Base-by-base conservation (phyloP, 2,888 invertebrate genomes). In the Lysandra bellargus region DNA sequence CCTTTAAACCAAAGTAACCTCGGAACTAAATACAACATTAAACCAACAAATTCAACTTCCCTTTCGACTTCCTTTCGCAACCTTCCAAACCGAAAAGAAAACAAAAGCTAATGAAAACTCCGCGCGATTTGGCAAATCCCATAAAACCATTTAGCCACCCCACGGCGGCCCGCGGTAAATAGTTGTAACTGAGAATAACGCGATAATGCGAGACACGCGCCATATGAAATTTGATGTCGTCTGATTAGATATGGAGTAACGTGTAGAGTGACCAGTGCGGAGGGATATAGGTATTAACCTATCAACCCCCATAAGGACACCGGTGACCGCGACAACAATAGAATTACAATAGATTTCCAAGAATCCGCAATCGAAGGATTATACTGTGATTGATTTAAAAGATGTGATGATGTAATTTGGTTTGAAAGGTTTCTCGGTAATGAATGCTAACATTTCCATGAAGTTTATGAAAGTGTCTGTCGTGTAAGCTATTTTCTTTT, bases 141-240 rank as follows among this genome's bases (percentile, higher is more conserved):
- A 86, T 88, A 88, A 88, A 90, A 86, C 84, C 85, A 85, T 85
- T 84, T 83, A 81, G 81, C 80, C 80, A 79, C 81, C 83, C 83
- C 82, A 83, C 83, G 83, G 83, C 89, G 85, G 89, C 37, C 57
- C 81, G 84, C 91, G 91, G 92, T 93, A 93, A 93, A 92, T 90
- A 90, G 89, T 90, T 93, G 94, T 94, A 93, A 93, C 92, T 91
- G 92, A 90, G 88, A 88, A 90, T 90, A 69, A 49, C 78, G 61
- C 79, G 79, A 92, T 94, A 93, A 93, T 92, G 89, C 93, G 87
- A 82, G 89, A 84, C 93, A 93, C 94, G 93, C 92, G 94, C 85
- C 85, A 91, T 91, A 91, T 91, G 91, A 91, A 90, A 91, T 91
- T 87, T 85, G 87, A 90, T 89, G 88, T 88, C 86, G 87, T 85